Evolutionary conservation across 2,797 vertebrate species (phyloP).

Genomic region (Leptodactylus fallax): DNA sequence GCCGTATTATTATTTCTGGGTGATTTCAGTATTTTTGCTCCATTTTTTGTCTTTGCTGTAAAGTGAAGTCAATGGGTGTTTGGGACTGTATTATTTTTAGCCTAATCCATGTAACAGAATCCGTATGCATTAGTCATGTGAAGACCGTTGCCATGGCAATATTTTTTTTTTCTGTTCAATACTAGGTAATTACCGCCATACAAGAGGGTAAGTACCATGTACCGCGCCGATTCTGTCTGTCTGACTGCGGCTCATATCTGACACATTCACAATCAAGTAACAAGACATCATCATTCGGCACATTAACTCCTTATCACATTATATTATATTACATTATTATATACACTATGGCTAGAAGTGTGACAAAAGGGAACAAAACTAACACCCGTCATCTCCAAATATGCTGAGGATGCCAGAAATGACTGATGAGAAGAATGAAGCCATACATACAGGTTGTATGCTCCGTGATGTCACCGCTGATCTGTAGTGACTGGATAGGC

Average conservation of each 20-base stretch:
- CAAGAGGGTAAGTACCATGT: conserved; percentile 41
- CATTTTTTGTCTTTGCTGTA: background rate
- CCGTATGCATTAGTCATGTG: conserved; percentile 40
- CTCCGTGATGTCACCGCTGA: background rate
- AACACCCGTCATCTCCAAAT: no score
- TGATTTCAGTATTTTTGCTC: background rate
- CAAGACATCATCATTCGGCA: background rate
- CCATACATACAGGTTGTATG: background rate
- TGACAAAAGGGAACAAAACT: background rate
- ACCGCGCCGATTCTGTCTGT: background rate
- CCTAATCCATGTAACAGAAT: conserved; percentile 52
- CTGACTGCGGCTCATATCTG: background rate
- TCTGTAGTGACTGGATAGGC: background rate
- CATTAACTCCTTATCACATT: background rate
- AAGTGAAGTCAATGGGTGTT: conserved; percentile 17
- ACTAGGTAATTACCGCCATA: conserved; percentile 58
- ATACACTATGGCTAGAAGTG: background rate
- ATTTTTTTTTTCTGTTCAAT: conserved; percentile 35
- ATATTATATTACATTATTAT: background rate
- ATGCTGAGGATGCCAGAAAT: no score
- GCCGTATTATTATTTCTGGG: background rate
- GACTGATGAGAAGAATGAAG: no score
- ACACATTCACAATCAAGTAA: background rate
- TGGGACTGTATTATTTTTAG: conserved; percentile 51
- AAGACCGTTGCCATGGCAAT: conserved; percentile 49